Evolutionary conservation across 2,797 vertebrate species (phyloP).

Genomic region (Eulemur coronatus): DNA sequence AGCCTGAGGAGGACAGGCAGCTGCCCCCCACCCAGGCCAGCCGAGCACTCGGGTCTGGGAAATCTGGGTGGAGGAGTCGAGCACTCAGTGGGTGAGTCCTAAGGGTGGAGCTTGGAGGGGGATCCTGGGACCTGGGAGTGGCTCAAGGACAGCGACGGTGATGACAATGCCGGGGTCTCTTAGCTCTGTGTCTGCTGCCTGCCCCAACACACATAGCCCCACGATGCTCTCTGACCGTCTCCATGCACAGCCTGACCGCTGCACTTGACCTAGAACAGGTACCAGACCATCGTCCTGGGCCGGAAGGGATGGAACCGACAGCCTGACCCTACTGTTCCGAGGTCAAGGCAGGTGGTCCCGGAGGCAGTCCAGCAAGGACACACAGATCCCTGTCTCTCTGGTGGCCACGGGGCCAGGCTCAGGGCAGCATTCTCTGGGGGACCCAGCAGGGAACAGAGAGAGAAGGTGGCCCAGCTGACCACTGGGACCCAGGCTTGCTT

Average conservation of each 20-base stretch:
- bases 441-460: neutral
- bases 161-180: neutral
- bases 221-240: neutral
- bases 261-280: neutral
- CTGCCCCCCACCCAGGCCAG: neutral
- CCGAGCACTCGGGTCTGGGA: neutral
- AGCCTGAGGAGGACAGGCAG: neutral
- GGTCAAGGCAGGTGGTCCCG: neutral
- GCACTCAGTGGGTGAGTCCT: neutral
- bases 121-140: neutral
- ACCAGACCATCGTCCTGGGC: neutral
- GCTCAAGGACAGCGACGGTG: neutral
- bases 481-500: neutral
- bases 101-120: neutral
- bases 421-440: neutral
- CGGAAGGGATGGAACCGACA: neutral
- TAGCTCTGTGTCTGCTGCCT: neutral
- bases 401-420: neutral
- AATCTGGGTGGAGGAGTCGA: fast-evolving
- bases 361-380: neutral
- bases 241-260: neutral
- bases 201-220: neutral
- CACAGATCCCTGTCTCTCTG: neutral
- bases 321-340: neutral
- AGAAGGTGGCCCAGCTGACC: neutral